Percentiles rank a stretch among this genome's conserved stretches.
phyloP scores from a whole-genome alignment of 2,113 vertebrate genomes.

The Strigops habroptila region DNA sequence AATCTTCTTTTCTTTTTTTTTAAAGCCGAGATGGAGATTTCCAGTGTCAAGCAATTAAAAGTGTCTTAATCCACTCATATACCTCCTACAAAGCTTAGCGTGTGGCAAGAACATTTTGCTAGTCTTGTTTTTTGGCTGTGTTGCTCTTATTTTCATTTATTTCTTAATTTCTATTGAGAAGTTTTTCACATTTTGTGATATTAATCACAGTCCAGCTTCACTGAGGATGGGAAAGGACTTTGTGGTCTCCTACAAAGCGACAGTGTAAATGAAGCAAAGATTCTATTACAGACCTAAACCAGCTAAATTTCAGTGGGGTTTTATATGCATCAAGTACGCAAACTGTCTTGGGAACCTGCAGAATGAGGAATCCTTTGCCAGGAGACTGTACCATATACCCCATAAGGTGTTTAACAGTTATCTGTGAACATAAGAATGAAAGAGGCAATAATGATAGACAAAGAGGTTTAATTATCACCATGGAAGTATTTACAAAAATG shows the following conservation, averaged over 20 bases:
- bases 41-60: constrained; percentile 52
- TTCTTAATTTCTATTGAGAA: background rate
- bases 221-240: background rate
- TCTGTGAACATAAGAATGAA: background rate
- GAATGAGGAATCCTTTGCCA: background rate
- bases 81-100: background rate
- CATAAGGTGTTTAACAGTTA: background rate
- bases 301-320: fast-evolving
- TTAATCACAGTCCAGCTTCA: background rate
- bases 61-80: constrained; percentile 20
- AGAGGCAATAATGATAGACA: background rate
- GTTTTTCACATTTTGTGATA: background rate
- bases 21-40: constrained; percentile 44
- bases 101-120: background rate
- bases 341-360: background rate
- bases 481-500: background rate
- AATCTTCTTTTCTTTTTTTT: constrained; percentile 2
- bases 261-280: background rate
- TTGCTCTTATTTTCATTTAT: background rate
- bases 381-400: background rate
- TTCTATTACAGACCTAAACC: background rate
- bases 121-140: background rate
- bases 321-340: background rate
- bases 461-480: background rate
- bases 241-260: background rate